A percentile compares a stretch with the other conserved stretches of the same genome.
Conservation (phyloP, 2,797 vertebrate species). For the Spea hammondii region DNA sequence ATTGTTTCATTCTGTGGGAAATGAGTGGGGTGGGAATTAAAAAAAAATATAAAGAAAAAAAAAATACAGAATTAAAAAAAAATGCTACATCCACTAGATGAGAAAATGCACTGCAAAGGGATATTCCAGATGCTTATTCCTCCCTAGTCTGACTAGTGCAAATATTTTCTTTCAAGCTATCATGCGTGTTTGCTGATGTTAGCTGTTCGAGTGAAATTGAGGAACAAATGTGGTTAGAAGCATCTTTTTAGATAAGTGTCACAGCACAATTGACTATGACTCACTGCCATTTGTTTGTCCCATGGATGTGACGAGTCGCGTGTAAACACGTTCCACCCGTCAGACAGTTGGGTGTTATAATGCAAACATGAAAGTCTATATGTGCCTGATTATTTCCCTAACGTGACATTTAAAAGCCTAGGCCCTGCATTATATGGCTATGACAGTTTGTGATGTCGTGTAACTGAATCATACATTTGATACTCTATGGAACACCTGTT, state of each 20-base stretch:
- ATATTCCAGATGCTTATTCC: neutral
- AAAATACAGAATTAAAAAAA: neutral
- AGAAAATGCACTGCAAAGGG: constrained; percentile 28
- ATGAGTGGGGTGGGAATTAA: constrained; percentile 33
- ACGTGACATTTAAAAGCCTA: too few relatives aligned
- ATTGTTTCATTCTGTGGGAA: constrained; percentile 37
- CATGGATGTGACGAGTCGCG: constrained; percentile 12
- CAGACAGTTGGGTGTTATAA: neutral
- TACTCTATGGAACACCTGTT: too few relatives aligned
- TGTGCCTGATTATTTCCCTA: neutral
- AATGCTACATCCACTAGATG: neutral
- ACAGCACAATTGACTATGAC: constrained; percentile 31
- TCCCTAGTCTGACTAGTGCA: constrained; percentile 41
- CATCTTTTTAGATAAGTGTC: constrained; percentile 22
- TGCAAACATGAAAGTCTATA: neutral
- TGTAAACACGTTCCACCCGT: constrained; percentile 38
- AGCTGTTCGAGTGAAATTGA: constrained; percentile 54
- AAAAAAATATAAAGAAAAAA: constrained; percentile 18
- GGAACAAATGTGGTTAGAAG: constrained; percentile 35
- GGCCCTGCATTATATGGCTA: too few relatives aligned
- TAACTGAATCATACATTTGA: too few relatives aligned
- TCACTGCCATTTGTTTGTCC: constrained; percentile 43
- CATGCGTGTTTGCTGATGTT: constrained; percentile 62
- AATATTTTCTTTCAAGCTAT: constrained; percentile 56
- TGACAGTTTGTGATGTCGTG: too few relatives aligned